Evolutionary conservation across 2,113 vertebrate genomes (phyloP).

Genomic region (Mus spicilegus): DNA sequence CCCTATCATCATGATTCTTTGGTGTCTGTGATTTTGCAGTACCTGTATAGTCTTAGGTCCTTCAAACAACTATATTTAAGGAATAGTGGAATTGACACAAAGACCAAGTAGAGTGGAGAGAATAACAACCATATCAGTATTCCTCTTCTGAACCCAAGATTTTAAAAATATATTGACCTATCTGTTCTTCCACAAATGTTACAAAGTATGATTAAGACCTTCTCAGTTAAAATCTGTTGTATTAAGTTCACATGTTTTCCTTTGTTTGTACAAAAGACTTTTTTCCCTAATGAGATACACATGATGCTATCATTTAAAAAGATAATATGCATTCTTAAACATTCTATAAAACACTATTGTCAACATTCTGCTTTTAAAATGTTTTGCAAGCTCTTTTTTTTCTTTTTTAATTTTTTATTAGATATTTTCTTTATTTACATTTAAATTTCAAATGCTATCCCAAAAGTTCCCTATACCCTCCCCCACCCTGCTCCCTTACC

Average conservation of each 20-base stretch:
- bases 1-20: background rate
- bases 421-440: no score
- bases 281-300: slow-evolving; percentile 45
- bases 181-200: background rate
- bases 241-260: slow-evolving; percentile 4
- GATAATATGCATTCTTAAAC: background rate
- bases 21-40: background rate
- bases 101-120: background rate
- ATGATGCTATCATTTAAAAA: background rate
- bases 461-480: no score
- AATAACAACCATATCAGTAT: background rate
- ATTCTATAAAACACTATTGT: background rate
- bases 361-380: slow-evolving; percentile 11
- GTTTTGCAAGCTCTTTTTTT: background rate
- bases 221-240: background rate
- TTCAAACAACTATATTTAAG: background rate
- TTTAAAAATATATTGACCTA: background rate
- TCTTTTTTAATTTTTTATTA: no score
- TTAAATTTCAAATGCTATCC: no score
- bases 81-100: background rate
- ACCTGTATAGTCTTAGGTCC: background rate
- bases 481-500: no score
- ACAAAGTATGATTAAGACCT: background rate
- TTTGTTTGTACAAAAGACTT: background rate
- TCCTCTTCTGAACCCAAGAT: background rate